phyloP scores from a whole-genome alignment of 2,888 invertebrate species.

The Thereva nobilitata region DNA sequence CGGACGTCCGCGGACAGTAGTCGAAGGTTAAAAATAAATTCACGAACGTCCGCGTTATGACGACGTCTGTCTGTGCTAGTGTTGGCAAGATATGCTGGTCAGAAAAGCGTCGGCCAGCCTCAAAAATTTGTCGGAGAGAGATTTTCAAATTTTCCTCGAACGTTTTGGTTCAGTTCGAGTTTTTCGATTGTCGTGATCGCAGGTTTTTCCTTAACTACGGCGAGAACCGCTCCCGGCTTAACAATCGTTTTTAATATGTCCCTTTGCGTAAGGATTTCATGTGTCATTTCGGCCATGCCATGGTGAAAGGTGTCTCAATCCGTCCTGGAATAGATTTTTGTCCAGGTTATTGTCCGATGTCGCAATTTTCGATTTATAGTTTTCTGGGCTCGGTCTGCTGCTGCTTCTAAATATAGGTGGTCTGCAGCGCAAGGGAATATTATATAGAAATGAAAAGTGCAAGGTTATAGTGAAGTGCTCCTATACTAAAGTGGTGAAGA shows the following conservation, averaged over 20 bases:
- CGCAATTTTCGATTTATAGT: conserved; percentile 1
- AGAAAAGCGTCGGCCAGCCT: conserved; percentile 9
- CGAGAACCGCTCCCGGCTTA: conserved; percentile 21
- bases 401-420: conserved; percentile 19
- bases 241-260: not conserved
- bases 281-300: conserved; percentile 3
- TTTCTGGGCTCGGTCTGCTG: conserved; percentile 19
- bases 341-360: not conserved
- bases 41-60: conserved; percentile 15
- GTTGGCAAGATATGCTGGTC: conserved; percentile 18
- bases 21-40: conserved; percentile 39
- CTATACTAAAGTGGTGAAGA: conserved; percentile 5
- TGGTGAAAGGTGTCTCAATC: not conserved
- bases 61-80: not conserved
- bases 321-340: not conserved
- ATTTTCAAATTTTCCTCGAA: conserved; percentile 17
- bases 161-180: conserved; percentile 33
- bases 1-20: conserved; percentile 7
- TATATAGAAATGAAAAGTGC: conserved; percentile 24
- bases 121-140: conserved; percentile 11
- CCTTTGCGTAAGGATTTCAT: conserved; percentile 6
- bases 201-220: conserved; percentile 8
- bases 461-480: conserved; percentile 19
- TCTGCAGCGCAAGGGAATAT: conserved; percentile 20
- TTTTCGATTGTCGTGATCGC: conserved; percentile 35